A percentile compares a stretch with the other conserved stretches of the same genome.
Conservation (phyloP, 2,113 vertebrate species). For the Phaethon lepturus region DNA sequence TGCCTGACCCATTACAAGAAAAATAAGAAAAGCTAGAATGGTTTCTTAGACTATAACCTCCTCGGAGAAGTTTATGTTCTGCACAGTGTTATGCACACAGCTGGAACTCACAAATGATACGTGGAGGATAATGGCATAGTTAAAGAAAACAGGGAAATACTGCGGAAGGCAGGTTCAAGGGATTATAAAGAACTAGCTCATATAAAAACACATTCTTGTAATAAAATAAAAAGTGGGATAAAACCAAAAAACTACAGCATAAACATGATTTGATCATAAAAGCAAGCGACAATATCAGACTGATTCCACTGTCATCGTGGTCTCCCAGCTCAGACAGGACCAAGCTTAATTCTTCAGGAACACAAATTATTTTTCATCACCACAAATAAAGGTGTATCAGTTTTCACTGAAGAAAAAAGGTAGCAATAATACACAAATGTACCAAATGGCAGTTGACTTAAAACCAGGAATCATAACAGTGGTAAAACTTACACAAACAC, state of each 20-base stretch:
- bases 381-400: neutral
- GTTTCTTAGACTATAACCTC: conserved; percentile 51
- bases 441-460: neutral
- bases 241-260: neutral
- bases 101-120: conserved; percentile 54
- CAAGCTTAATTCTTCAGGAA: neutral
- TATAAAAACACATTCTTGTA: conserved; percentile 4
- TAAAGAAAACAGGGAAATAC: conserved; percentile 35
- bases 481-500: neutral
- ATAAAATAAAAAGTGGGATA: neutral
- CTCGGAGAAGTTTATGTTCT: conserved; percentile 16
- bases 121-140: conserved; percentile 29
- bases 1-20: conserved; percentile 52
- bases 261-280: conserved; percentile 1
- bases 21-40: conserved; percentile 39
- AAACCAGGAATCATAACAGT: neutral
- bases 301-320: neutral
- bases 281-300: neutral
- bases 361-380: neutral
- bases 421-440: neutral
- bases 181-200: conserved; percentile 24
- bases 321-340: neutral
- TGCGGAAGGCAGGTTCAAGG: conserved; percentile 20
- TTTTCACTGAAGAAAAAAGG: neutral
- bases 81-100: conserved; percentile 53